Conservation (phyloP, 2,888 invertebrate species). For the Agrochola macilenta region DNA sequence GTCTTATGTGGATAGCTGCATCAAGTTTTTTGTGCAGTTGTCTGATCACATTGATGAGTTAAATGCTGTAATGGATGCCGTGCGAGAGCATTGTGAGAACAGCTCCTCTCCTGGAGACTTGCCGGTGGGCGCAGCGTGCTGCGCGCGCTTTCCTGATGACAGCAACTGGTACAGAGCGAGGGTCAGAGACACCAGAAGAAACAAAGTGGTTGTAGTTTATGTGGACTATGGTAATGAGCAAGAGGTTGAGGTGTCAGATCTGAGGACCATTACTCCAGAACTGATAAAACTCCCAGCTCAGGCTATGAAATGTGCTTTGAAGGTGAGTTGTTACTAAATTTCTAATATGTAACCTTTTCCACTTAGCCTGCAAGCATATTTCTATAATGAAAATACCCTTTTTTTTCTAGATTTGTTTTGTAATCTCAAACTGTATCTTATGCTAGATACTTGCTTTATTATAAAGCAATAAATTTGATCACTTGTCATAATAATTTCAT, state of each 20-base stretch:
- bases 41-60: conserved; percentile 91
- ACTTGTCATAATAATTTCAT: background rate
- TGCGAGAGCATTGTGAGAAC: conserved; percentile 91
- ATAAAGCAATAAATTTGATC: background rate
- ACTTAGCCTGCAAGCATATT: background rate
- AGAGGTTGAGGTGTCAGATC: conserved; percentile 90
- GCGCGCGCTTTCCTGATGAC: conserved; percentile 95
- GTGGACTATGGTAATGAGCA: conserved; percentile 99
- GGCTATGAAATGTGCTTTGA: conserved; percentile 94
- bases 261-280: conserved; percentile 92
- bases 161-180: conserved; percentile 97
- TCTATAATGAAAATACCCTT: background rate
- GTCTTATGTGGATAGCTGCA: conserved; percentile 93
- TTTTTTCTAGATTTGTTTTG: background rate
- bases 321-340: conserved; percentile 77
- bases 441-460: background rate
- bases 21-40: conserved; percentile 94
- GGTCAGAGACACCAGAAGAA: conserved; percentile 91
- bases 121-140: conserved; percentile 92
- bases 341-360: background rate
- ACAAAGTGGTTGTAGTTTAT: conserved; percentile 93
- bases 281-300: conserved; percentile 93
- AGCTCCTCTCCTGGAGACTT: conserved; percentile 87
- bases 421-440: background rate
- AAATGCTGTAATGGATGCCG: conserved; percentile 92